Percentiles rank a stretch among this genome's conserved stretches.
These are phyloP conservation scores for Lichenostomus cassidix DNA, from an alignment of 2,113 vertebrate species.

Conservation along the genomic window DNA sequence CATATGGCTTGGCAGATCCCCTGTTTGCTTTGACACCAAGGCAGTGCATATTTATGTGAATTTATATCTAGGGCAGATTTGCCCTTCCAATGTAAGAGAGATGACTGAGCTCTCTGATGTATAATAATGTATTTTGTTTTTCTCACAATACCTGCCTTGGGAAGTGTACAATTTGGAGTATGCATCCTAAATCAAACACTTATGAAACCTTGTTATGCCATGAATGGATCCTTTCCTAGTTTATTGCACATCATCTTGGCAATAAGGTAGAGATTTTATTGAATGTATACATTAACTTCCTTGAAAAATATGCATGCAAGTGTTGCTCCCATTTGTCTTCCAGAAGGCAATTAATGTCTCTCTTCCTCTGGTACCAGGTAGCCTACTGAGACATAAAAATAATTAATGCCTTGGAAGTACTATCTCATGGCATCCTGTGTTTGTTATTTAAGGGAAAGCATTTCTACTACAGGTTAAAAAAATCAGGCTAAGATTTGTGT, in stretches of 20 bases:
- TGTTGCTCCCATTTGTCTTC: not conserved
- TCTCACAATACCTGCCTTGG: not conserved
- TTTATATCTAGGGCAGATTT: not conserved
- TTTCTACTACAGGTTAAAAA: not conserved
- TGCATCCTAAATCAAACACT: not conserved
- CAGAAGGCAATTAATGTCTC: not conserved
- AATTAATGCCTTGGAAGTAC: not conserved
- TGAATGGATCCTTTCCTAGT: not conserved
- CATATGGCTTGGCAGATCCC: not conserved
- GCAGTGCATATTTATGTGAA: fast-evolving
- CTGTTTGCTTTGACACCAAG: not conserved
- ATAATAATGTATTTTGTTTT: not conserved
- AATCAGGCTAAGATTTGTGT: not conserved
- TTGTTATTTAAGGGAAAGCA: not conserved
- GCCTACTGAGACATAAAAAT: not conserved
- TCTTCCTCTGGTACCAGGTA: not conserved
- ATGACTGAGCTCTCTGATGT: not conserved
- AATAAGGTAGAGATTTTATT: not conserved
- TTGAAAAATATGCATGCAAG: not conserved
- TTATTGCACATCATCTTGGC: not conserved
- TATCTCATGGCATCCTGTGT: not conserved
- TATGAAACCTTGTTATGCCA: not conserved
- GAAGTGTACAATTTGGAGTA: not conserved
- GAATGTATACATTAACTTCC: not conserved
- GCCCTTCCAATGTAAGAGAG: not conserved